These are phyloP conservation scores for Drosophila trapezifrons DNA, from an alignment of 1,140 invertebrate species.

Conservation along the genomic window DNA sequence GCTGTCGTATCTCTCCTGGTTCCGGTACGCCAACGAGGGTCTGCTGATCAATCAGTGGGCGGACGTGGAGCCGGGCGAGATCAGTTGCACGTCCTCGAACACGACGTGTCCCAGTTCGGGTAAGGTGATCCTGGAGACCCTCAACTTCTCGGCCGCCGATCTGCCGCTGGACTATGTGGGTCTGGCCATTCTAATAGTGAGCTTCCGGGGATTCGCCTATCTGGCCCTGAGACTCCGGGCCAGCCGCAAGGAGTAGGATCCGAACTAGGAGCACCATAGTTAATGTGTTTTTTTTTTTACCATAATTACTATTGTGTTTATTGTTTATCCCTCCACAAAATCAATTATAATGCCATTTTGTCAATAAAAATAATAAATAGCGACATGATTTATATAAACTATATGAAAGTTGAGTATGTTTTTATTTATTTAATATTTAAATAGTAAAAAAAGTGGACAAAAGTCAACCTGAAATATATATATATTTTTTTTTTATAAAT, in stretches of 20 bases:
- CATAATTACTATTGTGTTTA: slow-evolving; percentile 42
- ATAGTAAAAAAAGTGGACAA: too few species aligned
- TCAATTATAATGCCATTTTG: slow-evolving; percentile 25
- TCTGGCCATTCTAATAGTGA: slow-evolving; percentile 89
- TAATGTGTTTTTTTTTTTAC: slow-evolving; percentile 31
- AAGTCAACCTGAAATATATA: too few species aligned
- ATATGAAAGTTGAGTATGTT: too few species aligned
- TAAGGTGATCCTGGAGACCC: slow-evolving; percentile 90
- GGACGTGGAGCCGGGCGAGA: slow-evolving; percentile 87
- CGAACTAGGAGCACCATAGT: neutral
- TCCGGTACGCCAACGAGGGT: slow-evolving; percentile 96
- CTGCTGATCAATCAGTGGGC: slow-evolving; percentile 97
- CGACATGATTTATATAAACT: slow-evolving; percentile 8
- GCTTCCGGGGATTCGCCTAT: slow-evolving; percentile 91
- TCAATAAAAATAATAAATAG: slow-evolving; percentile 19
- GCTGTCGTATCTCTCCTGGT: slow-evolving; percentile 97
- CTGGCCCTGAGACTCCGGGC: slow-evolving; percentile 88
- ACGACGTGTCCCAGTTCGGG: slow-evolving; percentile 91
- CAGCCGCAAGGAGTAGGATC: slow-evolving; percentile 82
- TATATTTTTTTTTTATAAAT: too few species aligned
- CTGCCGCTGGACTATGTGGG: slow-evolving; percentile 89
- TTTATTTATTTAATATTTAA: too few species aligned
- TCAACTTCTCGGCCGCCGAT: slow-evolving; percentile 92
- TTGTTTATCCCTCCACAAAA: slow-evolving; percentile 37
- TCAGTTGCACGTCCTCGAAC: slow-evolving; percentile 89